These are phyloP conservation scores for Centruroides sculpturatus DNA, from an alignment of 1,140 invertebrate species.

Conservation along the genomic window DNA sequence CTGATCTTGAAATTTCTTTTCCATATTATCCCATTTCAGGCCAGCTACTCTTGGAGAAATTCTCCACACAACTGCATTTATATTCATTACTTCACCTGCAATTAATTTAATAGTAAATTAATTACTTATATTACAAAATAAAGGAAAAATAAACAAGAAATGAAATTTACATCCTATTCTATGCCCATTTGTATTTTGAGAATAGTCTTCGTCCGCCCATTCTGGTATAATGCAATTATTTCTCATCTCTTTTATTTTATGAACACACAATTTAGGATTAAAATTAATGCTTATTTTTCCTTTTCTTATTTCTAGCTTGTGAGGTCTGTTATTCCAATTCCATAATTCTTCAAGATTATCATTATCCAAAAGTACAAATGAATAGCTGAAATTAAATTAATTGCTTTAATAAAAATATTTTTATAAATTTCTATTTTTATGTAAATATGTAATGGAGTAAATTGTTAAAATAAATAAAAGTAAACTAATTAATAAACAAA, in stretches of 20 bases:
- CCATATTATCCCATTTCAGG: constrained; percentile 48
- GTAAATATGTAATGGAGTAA: too few species aligned
- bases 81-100: constrained; percentile 42
- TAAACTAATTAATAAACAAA: too few species aligned
- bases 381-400: constrained; percentile 37
- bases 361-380: constrained; percentile 70
- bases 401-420: neutral
- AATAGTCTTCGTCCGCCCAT: constrained; percentile 54
- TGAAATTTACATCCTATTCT: constrained; percentile 61
- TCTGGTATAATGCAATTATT: constrained; percentile 31
- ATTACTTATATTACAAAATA: neutral
- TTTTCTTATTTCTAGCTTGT: constrained; percentile 30
- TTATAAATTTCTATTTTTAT: too few species aligned
- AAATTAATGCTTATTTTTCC: constrained; percentile 79
- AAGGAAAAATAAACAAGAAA: neutral
- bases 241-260: constrained; percentile 48
- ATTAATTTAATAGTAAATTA: too few species aligned
- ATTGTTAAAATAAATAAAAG: too few species aligned
- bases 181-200: constrained; percentile 69
- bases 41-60: constrained; percentile 13
- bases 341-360: constrained; percentile 81
- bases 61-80: constrained; percentile 37
- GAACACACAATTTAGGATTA: constrained; percentile 83
- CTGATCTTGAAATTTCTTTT: constrained; percentile 42
- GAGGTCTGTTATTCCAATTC: constrained; percentile 46